These are phyloP conservation scores for Dynastes maya DNA, from an alignment of 2,888 invertebrate genomes.

Conservation along the genomic window DNA sequence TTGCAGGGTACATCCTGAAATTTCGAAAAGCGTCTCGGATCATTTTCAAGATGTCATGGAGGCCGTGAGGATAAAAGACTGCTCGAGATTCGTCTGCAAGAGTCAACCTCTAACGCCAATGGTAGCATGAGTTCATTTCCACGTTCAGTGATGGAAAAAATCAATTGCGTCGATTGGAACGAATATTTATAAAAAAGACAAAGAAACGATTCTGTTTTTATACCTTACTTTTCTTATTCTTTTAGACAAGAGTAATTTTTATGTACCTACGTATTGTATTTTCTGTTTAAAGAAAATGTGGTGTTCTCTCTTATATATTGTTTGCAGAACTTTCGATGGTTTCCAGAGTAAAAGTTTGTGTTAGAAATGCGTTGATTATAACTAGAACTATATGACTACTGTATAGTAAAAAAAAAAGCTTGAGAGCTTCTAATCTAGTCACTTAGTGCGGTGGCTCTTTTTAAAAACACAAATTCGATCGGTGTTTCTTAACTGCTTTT, in stretches of 20 bases:
- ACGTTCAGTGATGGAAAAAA: not conserved
- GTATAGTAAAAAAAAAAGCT: too few species aligned
- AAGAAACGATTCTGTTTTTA: constrained; percentile 1
- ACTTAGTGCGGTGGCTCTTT: too few species aligned
- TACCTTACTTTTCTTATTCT: not conserved
- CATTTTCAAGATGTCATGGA: constrained; percentile 84
- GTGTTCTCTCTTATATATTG: not conserved
- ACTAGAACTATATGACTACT: too few species aligned
- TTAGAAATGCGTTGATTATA: too few species aligned
- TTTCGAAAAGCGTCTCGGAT: constrained; percentile 75
- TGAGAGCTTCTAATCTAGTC: too few species aligned
- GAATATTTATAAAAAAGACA: constrained; percentile 22
- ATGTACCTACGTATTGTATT: not conserved
- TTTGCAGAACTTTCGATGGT: too few species aligned
- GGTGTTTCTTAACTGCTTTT: too few species aligned
- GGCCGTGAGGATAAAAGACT: constrained; percentile 80
- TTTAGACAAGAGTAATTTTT: constrained; percentile 14
- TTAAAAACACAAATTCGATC: too few species aligned
- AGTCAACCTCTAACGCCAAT: constrained; percentile 58
- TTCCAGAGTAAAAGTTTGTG: too few species aligned
- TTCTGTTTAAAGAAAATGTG: constrained; percentile 35
- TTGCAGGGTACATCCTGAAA: constrained; percentile 77
- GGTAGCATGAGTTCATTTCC: constrained; percentile 30
- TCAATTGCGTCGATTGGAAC: not conserved
- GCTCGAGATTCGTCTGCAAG: constrained; percentile 77